Conservation (phyloP, 2,113 vertebrate genomes). For the Marcusenius ussheri region DNA sequence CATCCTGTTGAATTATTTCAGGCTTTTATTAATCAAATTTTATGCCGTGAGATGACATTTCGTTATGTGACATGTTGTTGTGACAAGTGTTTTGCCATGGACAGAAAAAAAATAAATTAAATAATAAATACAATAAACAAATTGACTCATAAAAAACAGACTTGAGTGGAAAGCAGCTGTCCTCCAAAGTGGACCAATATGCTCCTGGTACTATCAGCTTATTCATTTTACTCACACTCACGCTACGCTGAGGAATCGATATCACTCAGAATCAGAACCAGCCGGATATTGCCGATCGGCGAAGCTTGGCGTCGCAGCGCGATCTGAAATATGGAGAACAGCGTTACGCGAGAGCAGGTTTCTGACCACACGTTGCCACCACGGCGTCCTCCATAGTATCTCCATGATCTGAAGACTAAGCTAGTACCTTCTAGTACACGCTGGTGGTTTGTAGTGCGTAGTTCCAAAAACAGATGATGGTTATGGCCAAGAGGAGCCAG, state of each 20-base stretch:
- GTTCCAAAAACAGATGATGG: background rate
- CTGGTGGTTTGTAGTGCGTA: background rate
- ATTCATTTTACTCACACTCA: background rate
- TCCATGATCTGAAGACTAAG: background rate
- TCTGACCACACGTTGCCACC: background rate
- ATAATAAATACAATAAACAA: slow-evolving; percentile 12
- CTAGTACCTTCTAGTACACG: background rate
- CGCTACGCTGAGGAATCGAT: background rate
- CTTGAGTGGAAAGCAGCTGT: background rate
- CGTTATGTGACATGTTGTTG: background rate
- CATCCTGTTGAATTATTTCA: background rate
- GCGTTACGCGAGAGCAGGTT: background rate
- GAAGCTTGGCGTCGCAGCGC: too few relatives aligned
- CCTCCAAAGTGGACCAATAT: background rate
- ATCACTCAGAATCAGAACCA: background rate
- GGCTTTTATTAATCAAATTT: slow-evolving; percentile 7
- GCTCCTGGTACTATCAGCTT: background rate
- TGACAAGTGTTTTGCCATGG: slow-evolving; percentile 7
- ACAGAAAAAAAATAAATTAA: slow-evolving; percentile 1
- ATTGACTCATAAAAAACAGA: slow-evolving; percentile 12
- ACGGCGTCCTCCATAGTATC: background rate
- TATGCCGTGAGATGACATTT: slow-evolving; percentile 15
- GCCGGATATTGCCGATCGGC: background rate
- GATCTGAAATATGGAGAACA: background rate
- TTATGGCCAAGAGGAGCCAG: background rate